Conservation (phyloP, 2,888 invertebrate genomes). For the Andricus curvator region DNA sequence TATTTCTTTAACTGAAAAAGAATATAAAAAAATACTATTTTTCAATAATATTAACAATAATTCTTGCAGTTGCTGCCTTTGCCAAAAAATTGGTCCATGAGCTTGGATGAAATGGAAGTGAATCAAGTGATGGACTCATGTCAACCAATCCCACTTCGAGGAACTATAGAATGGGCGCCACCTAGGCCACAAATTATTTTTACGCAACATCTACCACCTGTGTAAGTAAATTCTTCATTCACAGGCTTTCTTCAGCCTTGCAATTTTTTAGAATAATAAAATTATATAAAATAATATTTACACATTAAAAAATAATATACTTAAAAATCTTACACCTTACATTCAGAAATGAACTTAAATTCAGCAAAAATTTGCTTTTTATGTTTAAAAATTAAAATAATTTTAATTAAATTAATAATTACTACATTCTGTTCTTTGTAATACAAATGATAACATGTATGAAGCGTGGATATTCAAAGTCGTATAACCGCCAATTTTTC, state of each 20-base stretch:
- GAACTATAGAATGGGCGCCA: conserved; percentile 91
- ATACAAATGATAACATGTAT: too few species aligned
- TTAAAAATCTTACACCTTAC: too few species aligned
- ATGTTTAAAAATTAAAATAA: too few species aligned
- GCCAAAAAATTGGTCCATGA: conserved; percentile 85
- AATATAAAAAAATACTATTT: background rate
- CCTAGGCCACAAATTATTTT: conserved; percentile 91
- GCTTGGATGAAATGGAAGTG: conserved; percentile 83
- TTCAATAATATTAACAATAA: conserved; percentile 28
- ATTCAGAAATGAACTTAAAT: too few species aligned
- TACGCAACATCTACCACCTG: conserved; percentile 85
- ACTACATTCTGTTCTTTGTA: too few species aligned
- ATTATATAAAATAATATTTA: too few species aligned
- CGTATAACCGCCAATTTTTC: too few species aligned
- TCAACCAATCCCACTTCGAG: conserved; percentile 81
- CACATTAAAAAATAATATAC: too few species aligned
- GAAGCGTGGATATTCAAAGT: too few species aligned
- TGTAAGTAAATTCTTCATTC: conserved; percentile 79
- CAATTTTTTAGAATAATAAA: too few species aligned
- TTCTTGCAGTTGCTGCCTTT: conserved; percentile 83
- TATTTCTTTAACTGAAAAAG: background rate
- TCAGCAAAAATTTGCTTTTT: too few species aligned
- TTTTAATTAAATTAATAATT: too few species aligned
- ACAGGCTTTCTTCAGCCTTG: background rate
- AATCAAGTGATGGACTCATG: conserved; percentile 74